A percentile compares a stretch with the other conserved stretches of the same genome.
Evolutionary conservation across 1,140 invertebrate genomes (phyloP).

Genomic region (Cataglyphis hispanica): DNA sequence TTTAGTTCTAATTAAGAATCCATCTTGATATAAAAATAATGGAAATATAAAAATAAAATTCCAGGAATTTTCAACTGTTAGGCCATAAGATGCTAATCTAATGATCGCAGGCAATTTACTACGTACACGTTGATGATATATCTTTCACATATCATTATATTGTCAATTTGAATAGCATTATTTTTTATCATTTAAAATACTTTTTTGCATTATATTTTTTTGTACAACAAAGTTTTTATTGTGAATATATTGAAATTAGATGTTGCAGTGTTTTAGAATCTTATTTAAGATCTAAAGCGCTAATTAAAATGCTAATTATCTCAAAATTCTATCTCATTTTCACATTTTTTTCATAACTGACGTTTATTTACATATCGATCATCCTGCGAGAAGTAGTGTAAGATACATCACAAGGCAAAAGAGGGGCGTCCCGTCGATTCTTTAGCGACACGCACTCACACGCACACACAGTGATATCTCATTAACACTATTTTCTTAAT

Average conservation of each 20-base stretch:
- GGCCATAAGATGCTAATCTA: slow-evolving; percentile 25
- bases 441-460: slow-evolving; percentile 14
- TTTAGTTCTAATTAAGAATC: neutral
- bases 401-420: neutral
- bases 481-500: slow-evolving; percentile 78
- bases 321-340: too few relatives aligned
- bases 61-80: slow-evolving; percentile 1
- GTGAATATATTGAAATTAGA: neutral
- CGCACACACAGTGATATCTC: slow-evolving; percentile 66
- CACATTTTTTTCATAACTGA: neutral
- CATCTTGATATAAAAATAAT: neutral
- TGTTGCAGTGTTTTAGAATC: neutral
- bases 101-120: slow-evolving; percentile 25
- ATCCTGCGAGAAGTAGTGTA: neutral
- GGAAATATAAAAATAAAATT: slow-evolving; percentile 13
- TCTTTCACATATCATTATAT: neutral
- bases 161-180: neutral
- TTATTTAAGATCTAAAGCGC: neutral
- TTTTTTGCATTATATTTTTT: slow-evolving; percentile 4
- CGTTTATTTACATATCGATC: neutral
- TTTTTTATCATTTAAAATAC: neutral
- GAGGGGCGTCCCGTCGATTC: neutral
- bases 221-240: neutral
- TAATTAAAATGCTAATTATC: neutral
- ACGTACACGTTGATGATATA: slow-evolving; percentile 7